A percentile compares a stretch with the other conserved stretches of the same genome.
Evolutionary conservation across 2,797 vertebrate genomes (phyloP).

Genomic region (Triplophysa yarkandensis): DNA sequence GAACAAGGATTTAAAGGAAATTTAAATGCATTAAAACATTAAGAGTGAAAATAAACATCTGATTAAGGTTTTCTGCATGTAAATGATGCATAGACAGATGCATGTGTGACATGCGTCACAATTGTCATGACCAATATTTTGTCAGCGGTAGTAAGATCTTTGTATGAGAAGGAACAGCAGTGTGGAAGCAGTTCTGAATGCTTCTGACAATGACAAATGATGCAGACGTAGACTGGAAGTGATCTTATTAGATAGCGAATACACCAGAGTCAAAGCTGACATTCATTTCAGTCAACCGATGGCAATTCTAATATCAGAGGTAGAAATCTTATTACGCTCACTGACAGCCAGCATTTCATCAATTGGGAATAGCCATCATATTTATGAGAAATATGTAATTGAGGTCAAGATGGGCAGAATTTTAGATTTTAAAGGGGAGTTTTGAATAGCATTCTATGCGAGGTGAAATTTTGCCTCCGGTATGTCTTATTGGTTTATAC

Average conservation of each 20-base stretch:
- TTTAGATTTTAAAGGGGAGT: not conserved
- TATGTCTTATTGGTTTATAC: too few relatives aligned
- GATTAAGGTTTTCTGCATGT: not conserved
- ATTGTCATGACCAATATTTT: slow-evolving; percentile 13
- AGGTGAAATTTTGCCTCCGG: too few relatives aligned
- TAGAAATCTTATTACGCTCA: slow-evolving; percentile 37
- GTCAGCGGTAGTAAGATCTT: slow-evolving; percentile 24
- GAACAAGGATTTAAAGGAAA: too few relatives aligned
- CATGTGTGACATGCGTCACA: slow-evolving; percentile 8
- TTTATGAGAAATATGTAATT: slow-evolving; percentile 5
- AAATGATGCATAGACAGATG: not conserved
- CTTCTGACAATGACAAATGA: slow-evolving; percentile 34
- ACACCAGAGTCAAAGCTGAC: slow-evolving; percentile 27
- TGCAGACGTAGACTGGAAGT: slow-evolving; percentile 34
- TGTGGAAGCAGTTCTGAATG: slow-evolving; percentile 18
- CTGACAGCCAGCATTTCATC: slow-evolving; percentile 22
- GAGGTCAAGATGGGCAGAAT: slow-evolving; percentile 4
- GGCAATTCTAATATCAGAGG: slow-evolving; percentile 28
- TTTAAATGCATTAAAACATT: not conserved
- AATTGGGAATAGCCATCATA: not conserved
- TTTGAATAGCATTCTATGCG: not conserved
- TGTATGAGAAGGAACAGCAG: slow-evolving; percentile 34
- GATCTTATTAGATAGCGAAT: slow-evolving; percentile 38
- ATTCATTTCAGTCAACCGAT: slow-evolving; percentile 29
- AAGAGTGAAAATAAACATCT: not conserved